Evolutionary conservation across 2,797 vertebrate species (phyloP).

Genomic region (Mus spretus): DNA sequence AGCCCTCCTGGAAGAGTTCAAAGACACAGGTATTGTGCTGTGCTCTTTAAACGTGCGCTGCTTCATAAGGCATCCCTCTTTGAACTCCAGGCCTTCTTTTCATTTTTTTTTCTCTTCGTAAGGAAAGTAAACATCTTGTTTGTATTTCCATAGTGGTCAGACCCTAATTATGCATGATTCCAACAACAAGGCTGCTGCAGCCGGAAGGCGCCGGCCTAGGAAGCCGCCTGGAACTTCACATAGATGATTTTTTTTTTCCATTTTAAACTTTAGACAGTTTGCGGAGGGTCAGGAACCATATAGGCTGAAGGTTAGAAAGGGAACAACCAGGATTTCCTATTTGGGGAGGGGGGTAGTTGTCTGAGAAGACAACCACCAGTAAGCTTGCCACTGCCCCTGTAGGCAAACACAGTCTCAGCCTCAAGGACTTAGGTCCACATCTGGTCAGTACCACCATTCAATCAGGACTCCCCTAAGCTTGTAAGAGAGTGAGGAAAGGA

Average conservation of each 20-base stretch:
- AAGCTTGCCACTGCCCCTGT: neutral
- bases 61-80: neutral
- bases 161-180: slow-evolving; percentile 46
- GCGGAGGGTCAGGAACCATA: neutral
- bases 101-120: neutral
- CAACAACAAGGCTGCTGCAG: neutral
- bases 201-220: neutral
- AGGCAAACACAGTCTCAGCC: accelerated
- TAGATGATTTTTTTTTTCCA: neutral
- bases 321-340: neutral
- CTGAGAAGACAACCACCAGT: neutral
- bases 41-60: neutral
- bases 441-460: neutral
- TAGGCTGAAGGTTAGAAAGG: neutral
- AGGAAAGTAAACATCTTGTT: slow-evolving; percentile 5
- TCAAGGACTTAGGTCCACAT: neutral
- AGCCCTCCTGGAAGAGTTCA: neutral
- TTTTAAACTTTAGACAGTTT: neutral
- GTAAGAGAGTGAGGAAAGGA: slow-evolving; percentile 14
- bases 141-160: slow-evolving; percentile 28
- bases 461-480: neutral
- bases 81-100: neutral
- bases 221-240: neutral
- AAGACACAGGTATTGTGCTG: too few species aligned
- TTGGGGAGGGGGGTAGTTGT: neutral